Conservation (phyloP, 2,113 vertebrate genomes). For the Podilymbus podiceps region DNA sequence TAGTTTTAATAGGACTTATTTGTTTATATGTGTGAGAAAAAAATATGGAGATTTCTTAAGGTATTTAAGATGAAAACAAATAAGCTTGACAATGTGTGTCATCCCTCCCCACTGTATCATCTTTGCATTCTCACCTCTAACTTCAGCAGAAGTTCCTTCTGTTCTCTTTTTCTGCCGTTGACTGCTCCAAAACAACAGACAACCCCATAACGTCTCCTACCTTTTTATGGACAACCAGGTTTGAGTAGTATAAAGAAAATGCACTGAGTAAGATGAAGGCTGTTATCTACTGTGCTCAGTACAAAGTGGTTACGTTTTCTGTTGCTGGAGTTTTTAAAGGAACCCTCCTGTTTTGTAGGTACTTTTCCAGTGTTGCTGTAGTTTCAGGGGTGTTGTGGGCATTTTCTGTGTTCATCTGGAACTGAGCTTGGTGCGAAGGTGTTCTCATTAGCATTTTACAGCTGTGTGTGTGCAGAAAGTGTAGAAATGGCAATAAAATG, state of each 20-base stretch:
- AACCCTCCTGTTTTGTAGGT: fast-evolving
- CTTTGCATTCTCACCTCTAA: background rate
- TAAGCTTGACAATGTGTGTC: background rate
- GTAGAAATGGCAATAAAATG: background rate
- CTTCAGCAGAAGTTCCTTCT: background rate
- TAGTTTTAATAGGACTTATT: background rate
- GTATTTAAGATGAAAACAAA: background rate
- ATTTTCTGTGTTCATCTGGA: background rate
- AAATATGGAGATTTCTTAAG: background rate
- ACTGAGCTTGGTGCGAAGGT: background rate
- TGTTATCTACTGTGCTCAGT: fast-evolving
- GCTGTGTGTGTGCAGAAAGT: background rate
- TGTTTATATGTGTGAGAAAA: background rate
- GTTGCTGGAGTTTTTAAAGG: background rate
- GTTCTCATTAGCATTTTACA: background rate
- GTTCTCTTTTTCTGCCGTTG: background rate
- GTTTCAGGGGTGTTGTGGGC: background rate
- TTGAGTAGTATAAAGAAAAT: background rate
- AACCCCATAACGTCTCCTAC: background rate
- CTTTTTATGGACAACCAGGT: background rate
- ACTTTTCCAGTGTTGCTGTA: background rate
- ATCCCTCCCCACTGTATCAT: fast-evolving
- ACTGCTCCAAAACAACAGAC: background rate
- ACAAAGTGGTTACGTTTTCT: background rate
- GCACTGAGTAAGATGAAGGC: fast-evolving